These are phyloP conservation scores for Diplodus sargus DNA, from an alignment of 2,797 vertebrate genomes.

Conservation along the genomic window DNA sequence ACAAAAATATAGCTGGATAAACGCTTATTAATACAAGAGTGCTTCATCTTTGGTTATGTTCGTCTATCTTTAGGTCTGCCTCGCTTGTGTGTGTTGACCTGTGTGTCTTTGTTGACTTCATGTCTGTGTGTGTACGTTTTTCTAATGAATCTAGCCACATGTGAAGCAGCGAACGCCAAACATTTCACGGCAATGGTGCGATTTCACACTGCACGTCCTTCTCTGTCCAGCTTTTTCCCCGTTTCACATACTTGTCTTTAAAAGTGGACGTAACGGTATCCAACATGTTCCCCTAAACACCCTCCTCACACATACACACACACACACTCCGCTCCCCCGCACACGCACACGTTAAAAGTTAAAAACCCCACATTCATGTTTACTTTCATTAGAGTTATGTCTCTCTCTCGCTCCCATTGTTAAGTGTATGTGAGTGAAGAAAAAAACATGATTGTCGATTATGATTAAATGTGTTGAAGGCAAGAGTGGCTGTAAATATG, in stretches of 20 bases:
- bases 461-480: constrained; percentile 43
- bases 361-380: constrained; percentile 61
- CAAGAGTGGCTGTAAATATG: constrained; percentile 35
- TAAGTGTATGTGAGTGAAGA: constrained; percentile 23
- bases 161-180: constrained; percentile 32
- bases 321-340: not conserved
- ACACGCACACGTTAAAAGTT: constrained; percentile 29
- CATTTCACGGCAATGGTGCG: constrained; percentile 17
- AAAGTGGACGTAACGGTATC: constrained; percentile 43
- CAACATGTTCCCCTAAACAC: constrained; percentile 7
- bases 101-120: constrained; percentile 4
- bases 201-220: constrained; percentile 33
- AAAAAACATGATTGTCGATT: constrained; percentile 62
- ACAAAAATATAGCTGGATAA: constrained; percentile 84
- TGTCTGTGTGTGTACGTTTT: not conserved
- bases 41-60: constrained; percentile 83
- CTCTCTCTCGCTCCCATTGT: constrained; percentile 32
- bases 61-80: constrained; percentile 49
- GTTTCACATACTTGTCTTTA: constrained; percentile 57
- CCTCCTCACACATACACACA: constrained; percentile 4
- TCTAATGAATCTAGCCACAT: not conserved
- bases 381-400: constrained; percentile 47
- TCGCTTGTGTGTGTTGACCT: constrained; percentile 15
- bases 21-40: constrained; percentile 81
- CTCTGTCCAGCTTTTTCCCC: constrained; percentile 22